phyloP scores from a whole-genome alignment of 2,797 vertebrate genomes.

The Pitangus sulphuratus region DNA sequence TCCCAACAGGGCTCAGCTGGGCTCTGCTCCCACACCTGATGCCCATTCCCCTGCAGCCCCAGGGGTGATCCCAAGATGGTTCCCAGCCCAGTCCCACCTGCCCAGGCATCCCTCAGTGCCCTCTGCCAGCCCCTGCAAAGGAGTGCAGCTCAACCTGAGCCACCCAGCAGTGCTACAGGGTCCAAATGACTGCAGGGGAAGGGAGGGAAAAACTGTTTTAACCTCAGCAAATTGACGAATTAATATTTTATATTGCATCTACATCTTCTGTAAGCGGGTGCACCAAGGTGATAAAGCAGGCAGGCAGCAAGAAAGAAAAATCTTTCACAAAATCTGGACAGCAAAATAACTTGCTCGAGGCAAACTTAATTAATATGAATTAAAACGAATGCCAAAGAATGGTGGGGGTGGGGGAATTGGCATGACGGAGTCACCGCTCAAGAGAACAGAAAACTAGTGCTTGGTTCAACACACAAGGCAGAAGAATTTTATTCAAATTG shows the following conservation, averaged over 20 bases:
- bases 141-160: neutral
- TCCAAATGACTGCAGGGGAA: neutral
- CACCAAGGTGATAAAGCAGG: neutral
- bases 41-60: neutral
- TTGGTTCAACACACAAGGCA: neutral
- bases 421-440: neutral
- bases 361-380: conserved; percentile 33
- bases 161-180: rapidly evolving
- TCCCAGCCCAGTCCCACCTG: neutral
- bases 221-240: neutral
- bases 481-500: conserved; percentile 5
- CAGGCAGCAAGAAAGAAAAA: neutral
- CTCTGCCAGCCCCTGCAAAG: neutral
- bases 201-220: neutral
- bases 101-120: neutral
- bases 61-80: neutral
- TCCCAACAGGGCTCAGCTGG: neutral
- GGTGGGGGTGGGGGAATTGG: neutral
- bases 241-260: neutral
- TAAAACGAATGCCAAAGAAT: neutral
- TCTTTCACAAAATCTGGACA: neutral
- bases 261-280: neutral
- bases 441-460: neutral
- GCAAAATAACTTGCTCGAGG: neutral
- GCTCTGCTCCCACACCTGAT: neutral